phyloP scores from a whole-genome alignment of 1,140 invertebrate genomes.

The Bombus ignitus region DNA sequence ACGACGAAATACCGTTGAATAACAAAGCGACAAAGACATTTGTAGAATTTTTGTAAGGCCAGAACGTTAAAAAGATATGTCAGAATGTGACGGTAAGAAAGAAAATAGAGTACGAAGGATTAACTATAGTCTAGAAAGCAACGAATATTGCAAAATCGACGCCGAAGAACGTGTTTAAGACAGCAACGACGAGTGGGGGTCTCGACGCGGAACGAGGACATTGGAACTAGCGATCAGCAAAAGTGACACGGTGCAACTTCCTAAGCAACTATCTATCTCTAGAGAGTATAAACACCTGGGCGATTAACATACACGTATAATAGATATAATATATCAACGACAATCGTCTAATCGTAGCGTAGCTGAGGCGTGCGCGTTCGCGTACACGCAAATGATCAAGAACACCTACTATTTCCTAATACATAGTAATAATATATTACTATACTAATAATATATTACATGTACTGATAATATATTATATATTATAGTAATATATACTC shows the following conservation, averaged over 20 bases:
- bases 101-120: neutral
- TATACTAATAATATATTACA: neutral
- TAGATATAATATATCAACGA: slow-evolving; percentile 37
- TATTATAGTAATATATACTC: slow-evolving; percentile 1
- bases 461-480: neutral
- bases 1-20: no score
- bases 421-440: slow-evolving; percentile 1
- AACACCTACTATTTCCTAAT: neutral
- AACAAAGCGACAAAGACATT: rapidly evolving
- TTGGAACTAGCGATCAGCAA: slow-evolving; percentile 44
- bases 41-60: no score
- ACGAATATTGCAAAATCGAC: neutral
- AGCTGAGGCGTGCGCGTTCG: slow-evolving; percentile 41
- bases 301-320: slow-evolving; percentile 39
- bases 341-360: slow-evolving; percentile 42
- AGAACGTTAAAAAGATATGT: no score
- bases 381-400: slow-evolving; percentile 20
- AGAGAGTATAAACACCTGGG: slow-evolving; percentile 48
- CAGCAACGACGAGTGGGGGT: slow-evolving; percentile 9
- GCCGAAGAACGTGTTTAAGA: slow-evolving; percentile 20
- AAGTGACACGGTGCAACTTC: slow-evolving; percentile 27
- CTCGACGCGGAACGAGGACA: slow-evolving; percentile 1
- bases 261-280: slow-evolving; percentile 56
- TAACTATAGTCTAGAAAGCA: no score
- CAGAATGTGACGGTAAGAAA: no score